Evolutionary conservation across 1,140 invertebrate genomes (phyloP), one percentile per base, ranked within the genome.

Genomic region (Papilio machaon): DNA sequence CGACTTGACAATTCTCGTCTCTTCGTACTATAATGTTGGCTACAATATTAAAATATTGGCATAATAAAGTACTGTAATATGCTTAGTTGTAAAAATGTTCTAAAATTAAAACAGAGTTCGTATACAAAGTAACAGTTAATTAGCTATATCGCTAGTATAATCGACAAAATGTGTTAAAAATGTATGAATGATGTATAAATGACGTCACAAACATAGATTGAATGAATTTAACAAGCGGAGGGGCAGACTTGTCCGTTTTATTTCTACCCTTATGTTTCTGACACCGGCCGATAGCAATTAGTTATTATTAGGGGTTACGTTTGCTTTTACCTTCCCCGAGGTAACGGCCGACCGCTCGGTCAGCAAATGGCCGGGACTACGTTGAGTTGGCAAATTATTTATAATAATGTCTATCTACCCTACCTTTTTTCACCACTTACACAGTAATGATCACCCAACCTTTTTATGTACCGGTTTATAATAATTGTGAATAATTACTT

Each of bases 341-440:
- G 80, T 82, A 84, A 85, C 80, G 82, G 73, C 81, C 80, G 82
- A 70, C 81, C 85, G 83, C 80, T 84, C 87, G 87, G 88, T 87
- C 83, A 85, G 83, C 83, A 85, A 87, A 83, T 80, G 79, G 82
- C 77, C 70, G 46, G 74, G 79, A 52, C 75, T 76, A 80, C 75
- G 81, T 83, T 84, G 75, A 87, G 87, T 90, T 90, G 88, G 89
- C 85, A 80, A 84, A 88, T 86, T 88, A 89, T 91, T 90, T 90
- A 89, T 90, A 88, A 82, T 23, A 58, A 17, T 30, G 23, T 38
- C 30, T 67, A 64, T 64, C 23, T 67, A 64, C 64, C 64, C 75
- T 58, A 58, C 52, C 49, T 30, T 43, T 58, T 52, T 23, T 15
- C 30, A 38, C 13, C 35, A 52, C 49, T 10, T 23, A 76, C 6